Evolutionary conservation across 2,888 invertebrate species (phyloP).

Genomic region (Adela reaumurella): DNA sequence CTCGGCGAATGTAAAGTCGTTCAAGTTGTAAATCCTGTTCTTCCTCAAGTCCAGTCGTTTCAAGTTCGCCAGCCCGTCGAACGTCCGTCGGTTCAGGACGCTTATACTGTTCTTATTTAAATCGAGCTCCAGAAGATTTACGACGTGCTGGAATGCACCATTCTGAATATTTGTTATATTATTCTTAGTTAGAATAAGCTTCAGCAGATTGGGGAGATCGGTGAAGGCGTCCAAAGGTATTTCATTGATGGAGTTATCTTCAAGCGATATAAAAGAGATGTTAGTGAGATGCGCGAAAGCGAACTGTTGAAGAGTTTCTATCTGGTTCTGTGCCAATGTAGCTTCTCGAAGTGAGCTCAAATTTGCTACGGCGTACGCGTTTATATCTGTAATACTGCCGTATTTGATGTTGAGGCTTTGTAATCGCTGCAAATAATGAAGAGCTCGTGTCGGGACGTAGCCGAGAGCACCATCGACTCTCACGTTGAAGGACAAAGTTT

Average conservation of each 20-base stretch:
- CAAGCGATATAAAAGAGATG: conserved; percentile 65
- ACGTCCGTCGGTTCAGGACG: conserved; percentile 71
- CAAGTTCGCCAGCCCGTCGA: conserved; percentile 71
- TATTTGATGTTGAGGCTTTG: conserved; percentile 68
- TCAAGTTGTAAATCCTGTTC: conserved; percentile 74
- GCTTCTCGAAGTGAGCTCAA: conserved; percentile 65
- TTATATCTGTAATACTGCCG: conserved; percentile 66
- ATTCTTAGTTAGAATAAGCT: conserved; percentile 81
- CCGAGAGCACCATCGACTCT: conserved; percentile 65
- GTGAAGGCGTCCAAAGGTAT: conserved; percentile 71
- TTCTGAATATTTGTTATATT: conserved; percentile 81
- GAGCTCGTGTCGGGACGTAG: conserved; percentile 68
- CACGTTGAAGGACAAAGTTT: conserved; percentile 68
- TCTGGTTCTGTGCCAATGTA: conserved; percentile 65
- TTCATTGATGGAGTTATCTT: conserved; percentile 73
- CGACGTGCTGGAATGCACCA: conserved; percentile 72
- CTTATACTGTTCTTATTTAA: conserved; percentile 74
- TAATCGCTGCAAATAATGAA: conserved; percentile 63
- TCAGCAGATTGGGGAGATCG: conserved; percentile 67
- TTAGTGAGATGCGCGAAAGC: conserved; percentile 72
- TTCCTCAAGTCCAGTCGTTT: conserved; percentile 69
- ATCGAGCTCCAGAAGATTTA: conserved; percentile 74
- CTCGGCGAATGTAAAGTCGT: conserved; percentile 76
- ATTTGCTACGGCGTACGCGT: conserved; percentile 71
- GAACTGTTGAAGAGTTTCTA: conserved; percentile 62